Evolutionary conservation across 2,113 vertebrate species (phyloP).

Genomic region (Lagopus muta): DNA sequence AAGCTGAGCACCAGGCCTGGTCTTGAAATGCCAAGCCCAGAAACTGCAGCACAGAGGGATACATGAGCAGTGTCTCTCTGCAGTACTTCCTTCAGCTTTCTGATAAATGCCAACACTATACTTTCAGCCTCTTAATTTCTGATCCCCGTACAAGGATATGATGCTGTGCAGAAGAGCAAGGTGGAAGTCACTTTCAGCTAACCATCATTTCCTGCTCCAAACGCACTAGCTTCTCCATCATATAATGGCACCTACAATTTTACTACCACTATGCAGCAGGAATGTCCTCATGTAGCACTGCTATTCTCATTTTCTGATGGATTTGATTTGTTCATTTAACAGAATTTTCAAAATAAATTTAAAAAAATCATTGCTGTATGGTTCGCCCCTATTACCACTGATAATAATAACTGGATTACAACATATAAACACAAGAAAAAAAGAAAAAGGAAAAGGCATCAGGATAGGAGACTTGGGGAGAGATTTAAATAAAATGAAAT

Average conservation of each 20-base stretch:
- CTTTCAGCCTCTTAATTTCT: neutral
- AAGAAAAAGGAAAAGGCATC: neutral
- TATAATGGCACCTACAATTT: neutral
- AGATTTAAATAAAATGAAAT: neutral
- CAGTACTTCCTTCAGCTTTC: neutral
- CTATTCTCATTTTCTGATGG: neutral
- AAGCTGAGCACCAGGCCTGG: neutral
- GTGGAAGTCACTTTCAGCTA: neutral
- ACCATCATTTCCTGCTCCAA: neutral
- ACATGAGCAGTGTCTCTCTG: neutral
- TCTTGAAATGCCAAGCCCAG: fast-evolving
- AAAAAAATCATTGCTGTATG: neutral
- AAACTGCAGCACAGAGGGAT: neutral
- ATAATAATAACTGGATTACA: neutral
- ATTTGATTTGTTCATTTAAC: neutral
- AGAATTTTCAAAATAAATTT: neutral
- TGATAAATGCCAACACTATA: fast-evolving
- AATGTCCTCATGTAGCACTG: neutral
- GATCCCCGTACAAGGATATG: fast-evolving
- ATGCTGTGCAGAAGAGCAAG: neutral
- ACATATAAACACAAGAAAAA: neutral
- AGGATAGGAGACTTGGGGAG: neutral
- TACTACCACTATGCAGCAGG: neutral
- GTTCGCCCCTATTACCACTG: neutral
- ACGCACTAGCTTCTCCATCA: neutral